phyloP scores from a whole-genome alignment of 2,113 vertebrate species.

The Paramormyrops kingsleyae region DNA sequence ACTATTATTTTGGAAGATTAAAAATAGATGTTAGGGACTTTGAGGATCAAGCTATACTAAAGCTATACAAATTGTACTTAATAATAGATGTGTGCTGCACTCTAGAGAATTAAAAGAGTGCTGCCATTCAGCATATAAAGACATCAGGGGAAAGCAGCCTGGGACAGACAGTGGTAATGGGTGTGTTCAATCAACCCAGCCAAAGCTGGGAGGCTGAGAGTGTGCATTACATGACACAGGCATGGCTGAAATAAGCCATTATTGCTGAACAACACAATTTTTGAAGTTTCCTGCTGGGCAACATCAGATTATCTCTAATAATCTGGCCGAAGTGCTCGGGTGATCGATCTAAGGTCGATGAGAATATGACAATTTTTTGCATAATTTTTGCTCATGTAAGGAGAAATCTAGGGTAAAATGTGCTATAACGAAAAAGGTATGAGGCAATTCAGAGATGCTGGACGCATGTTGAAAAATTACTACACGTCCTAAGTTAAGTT shows the following conservation, averaged over 20 bases:
- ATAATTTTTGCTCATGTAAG: not conserved
- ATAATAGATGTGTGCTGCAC: not conserved
- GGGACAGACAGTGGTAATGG: not conserved
- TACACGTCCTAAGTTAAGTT: not conserved
- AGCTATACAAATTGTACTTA: not conserved
- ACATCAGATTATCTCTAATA: not conserved
- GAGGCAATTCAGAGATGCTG: not conserved
- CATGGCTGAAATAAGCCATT: not conserved
- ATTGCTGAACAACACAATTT: not conserved
- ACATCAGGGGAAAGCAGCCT: not conserved
- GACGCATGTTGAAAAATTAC: not conserved
- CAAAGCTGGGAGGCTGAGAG: not conserved
- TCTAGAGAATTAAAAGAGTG: not conserved
- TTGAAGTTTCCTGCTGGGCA: not conserved
- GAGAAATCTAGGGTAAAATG: not conserved
- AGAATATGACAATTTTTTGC: not conserved
- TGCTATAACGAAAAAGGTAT: not conserved
- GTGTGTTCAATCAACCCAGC: not conserved
- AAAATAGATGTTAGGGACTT: not conserved
- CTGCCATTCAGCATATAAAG: not conserved
- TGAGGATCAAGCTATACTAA: not conserved
- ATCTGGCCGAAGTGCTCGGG: not conserved
- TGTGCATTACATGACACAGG: not conserved
- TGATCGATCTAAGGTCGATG: not conserved
- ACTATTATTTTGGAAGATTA: not conserved